These are phyloP conservation scores for Amphipoea oculea DNA, from an alignment of 2,888 invertebrate species.

Conservation along the genomic window DNA sequence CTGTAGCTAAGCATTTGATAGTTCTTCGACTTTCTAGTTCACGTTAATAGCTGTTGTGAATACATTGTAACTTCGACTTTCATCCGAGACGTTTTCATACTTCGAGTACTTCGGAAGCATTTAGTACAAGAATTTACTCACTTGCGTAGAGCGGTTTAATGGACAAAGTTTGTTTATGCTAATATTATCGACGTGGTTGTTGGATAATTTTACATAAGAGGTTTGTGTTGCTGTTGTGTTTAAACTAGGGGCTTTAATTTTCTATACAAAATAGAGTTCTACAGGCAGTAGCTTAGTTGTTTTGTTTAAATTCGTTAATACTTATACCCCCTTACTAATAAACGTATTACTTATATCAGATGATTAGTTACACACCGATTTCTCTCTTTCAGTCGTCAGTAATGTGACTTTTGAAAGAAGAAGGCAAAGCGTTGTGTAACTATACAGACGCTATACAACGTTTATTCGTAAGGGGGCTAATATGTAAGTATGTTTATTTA, in stretches of 20 bases:
- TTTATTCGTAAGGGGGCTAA: not conserved
- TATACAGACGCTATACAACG: no score
- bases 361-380: no score
- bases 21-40: slow-evolving; percentile 25
- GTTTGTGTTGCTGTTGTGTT: slow-evolving; percentile 19
- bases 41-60: slow-evolving; percentile 37
- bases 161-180: slow-evolving; percentile 25
- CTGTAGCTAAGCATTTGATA: slow-evolving; percentile 24
- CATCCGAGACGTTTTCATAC: slow-evolving; percentile 34
- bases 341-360: no score
- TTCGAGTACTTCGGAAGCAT: slow-evolving; percentile 35
- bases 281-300: no score
- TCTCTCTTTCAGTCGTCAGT: no score
- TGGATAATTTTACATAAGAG: slow-evolving; percentile 1
- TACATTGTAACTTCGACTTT: slow-evolving; percentile 42
- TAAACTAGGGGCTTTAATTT: not conserved
- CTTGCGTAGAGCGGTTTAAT: slow-evolving; percentile 31
- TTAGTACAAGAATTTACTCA: slow-evolving; percentile 37
- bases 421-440: no score
- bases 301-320: not conserved
- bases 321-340: not conserved
- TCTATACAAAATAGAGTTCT: no score
- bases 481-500: not conserved
- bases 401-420: no score
- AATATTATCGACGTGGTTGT: slow-evolving; percentile 19